phyloP scores from a whole-genome alignment of 2,888 invertebrate genomes.

The Cephus pulcher region DNA sequence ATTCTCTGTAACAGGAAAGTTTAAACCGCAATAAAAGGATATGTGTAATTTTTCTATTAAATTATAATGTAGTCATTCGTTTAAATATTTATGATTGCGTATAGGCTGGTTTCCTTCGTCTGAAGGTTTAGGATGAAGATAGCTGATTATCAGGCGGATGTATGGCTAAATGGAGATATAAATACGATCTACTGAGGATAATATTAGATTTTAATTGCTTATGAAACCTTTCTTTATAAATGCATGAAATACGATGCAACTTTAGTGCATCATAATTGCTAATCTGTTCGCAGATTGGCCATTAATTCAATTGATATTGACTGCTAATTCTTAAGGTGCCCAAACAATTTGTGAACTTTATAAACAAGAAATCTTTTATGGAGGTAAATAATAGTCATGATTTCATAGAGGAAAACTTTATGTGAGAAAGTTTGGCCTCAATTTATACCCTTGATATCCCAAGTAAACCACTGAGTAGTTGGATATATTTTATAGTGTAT shows the following conservation, averaged over 20 bases:
- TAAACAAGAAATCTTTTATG: not conserved
- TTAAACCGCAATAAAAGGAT: not conserved
- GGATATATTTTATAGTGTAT: not conserved
- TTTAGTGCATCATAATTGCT: not conserved
- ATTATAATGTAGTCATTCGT: not conserved
- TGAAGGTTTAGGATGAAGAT: not conserved
- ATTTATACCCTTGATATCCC: conserved; percentile 1
- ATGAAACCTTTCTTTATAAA: not conserved
- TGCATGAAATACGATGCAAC: not conserved
- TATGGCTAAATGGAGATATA: not conserved
- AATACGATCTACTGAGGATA: not conserved
- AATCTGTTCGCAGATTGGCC: not conserved
- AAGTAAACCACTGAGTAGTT: not conserved
- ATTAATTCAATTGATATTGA: not conserved
- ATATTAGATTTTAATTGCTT: not conserved
- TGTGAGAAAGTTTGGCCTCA: not conserved
- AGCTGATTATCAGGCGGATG: not conserved
- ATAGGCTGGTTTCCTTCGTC: not conserved
- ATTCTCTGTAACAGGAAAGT: not conserved
- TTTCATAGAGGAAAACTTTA: not conserved
- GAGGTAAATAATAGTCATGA: not conserved
- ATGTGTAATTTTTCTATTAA: not conserved
- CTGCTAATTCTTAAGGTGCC: not conserved
- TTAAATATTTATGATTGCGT: not conserved
- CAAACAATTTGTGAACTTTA: not conserved